Conservation (phyloP, 2,888 invertebrate genomes). For the Cosmopolites sordidus region DNA sequence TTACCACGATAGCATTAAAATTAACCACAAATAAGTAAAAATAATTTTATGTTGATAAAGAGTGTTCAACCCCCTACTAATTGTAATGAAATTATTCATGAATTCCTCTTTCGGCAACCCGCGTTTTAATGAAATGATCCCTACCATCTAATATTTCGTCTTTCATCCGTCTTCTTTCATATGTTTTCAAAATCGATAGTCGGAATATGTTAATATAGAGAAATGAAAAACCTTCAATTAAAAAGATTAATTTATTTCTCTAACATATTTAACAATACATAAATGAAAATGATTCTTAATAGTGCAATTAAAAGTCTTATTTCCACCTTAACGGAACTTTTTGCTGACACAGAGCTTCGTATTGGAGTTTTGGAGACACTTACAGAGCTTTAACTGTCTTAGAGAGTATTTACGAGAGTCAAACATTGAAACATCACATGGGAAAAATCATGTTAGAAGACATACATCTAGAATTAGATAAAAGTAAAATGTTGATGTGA, state of each 20-base stretch:
- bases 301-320: conserved; percentile 28
- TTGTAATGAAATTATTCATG: too few relatives aligned
- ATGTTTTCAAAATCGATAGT: too few relatives aligned
- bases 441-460: conserved; percentile 10
- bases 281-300: conserved; percentile 21
- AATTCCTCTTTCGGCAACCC: too few relatives aligned
- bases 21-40: too few relatives aligned
- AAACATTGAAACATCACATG: conserved; percentile 19
- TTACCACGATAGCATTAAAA: too few relatives aligned
- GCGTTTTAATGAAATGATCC: too few relatives aligned
- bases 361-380: conserved; percentile 16
- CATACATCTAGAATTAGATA: conserved; percentile 18
- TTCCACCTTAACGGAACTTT: conserved; percentile 21
- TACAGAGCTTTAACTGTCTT: conserved; percentile 16
- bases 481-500: conserved; percentile 38
- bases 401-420: conserved; percentile 5
- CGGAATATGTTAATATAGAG: too few relatives aligned
- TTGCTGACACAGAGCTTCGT: conserved; percentile 19
- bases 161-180: too few relatives aligned
- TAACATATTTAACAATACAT: conserved; percentile 27
- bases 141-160: too few relatives aligned
- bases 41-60: too few relatives aligned
- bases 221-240: conserved; percentile 7
- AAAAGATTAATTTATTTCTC: conserved; percentile 27
- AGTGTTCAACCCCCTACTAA: too few relatives aligned